Percentiles rank a stretch among this genome's conserved stretches.
phyloP scores from a whole-genome alignment of 2,113 vertebrate species.

The Corythornis madagascariensis region DNA sequence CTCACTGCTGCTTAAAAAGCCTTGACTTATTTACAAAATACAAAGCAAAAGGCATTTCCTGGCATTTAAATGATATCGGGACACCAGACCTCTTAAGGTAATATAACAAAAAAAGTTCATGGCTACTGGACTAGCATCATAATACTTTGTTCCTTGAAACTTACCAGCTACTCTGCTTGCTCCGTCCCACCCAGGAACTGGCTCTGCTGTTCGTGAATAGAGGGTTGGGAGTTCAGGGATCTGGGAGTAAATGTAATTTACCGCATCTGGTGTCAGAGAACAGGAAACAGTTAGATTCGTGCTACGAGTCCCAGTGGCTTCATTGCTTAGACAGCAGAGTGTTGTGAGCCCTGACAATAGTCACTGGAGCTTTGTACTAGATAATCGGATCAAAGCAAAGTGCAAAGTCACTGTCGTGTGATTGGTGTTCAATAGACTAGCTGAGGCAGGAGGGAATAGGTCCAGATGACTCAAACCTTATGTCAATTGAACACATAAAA shows the following conservation, averaged over 20 bases:
- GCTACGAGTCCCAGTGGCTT: slow-evolving; percentile 57
- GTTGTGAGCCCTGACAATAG: slow-evolving; percentile 77
- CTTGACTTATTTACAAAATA: slow-evolving; percentile 16
- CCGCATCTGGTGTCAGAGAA: slow-evolving; percentile 83
- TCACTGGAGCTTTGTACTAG: slow-evolving; percentile 64
- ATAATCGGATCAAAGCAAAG: slow-evolving; percentile 78
- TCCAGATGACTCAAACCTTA: slow-evolving; percentile 74
- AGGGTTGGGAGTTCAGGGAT: slow-evolving; percentile 79
- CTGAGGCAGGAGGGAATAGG: slow-evolving; percentile 81
- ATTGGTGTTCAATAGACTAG: slow-evolving; percentile 83
- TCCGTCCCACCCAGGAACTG: slow-evolving; percentile 75
- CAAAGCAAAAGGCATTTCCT: slow-evolving; percentile 10
- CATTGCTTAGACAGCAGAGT: slow-evolving; percentile 81
- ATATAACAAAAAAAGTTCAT: slow-evolving; percentile 42
- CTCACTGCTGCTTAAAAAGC: background rate
- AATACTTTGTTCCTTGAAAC: slow-evolving; percentile 71
- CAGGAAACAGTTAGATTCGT: slow-evolving; percentile 77
- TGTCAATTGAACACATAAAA: slow-evolving; percentile 33
- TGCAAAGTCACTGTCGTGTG: slow-evolving; percentile 75
- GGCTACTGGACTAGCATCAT: slow-evolving; percentile 40
- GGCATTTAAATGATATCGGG: slow-evolving; percentile 10
- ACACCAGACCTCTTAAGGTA: slow-evolving; percentile 16
- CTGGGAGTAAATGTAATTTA: slow-evolving; percentile 84
- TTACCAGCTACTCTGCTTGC: slow-evolving; percentile 82
- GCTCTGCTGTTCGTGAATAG: slow-evolving; percentile 75